phyloP scores from a whole-genome alignment of 2,113 vertebrate genomes.

The Stegastes partitus region DNA sequence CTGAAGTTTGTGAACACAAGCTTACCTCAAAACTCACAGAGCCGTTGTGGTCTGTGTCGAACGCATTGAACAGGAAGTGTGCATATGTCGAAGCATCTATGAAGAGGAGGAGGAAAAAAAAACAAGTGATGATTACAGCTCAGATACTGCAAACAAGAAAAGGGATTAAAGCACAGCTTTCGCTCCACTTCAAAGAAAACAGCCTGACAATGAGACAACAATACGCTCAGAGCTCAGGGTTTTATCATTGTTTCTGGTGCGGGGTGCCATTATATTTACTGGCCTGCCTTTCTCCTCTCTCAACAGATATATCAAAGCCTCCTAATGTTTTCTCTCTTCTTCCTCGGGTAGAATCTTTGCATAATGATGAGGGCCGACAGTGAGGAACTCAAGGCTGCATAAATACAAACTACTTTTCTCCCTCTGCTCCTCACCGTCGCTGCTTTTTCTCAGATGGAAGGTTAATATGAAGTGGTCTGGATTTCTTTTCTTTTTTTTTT shows the following conservation, averaged over 20 bases:
- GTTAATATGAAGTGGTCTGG: not conserved
- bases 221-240: slow-evolving; percentile 18
- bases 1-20: no score
- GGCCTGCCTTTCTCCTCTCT: slow-evolving; percentile 39
- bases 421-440: not conserved
- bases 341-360: slow-evolving; percentile 48
- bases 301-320: slow-evolving; percentile 65
- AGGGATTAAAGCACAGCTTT: not conserved
- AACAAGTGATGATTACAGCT: slow-evolving; percentile 4
- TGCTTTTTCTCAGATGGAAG: not conserved
- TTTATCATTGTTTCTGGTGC: slow-evolving; percentile 44
- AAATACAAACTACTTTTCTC: slow-evolving; percentile 7
- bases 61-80: slow-evolving; percentile 98
- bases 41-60: slow-evolving; percentile 98
- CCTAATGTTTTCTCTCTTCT: slow-evolving; percentile 38
- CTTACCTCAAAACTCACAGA: slow-evolving; percentile 98
- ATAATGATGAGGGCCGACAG: slow-evolving; percentile 48
- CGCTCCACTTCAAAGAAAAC: slow-evolving; percentile 48
- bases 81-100: slow-evolving; percentile 97
- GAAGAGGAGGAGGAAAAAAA: slow-evolving; percentile 60
- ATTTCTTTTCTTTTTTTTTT: slow-evolving; percentile 23
- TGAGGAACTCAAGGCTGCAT: slow-evolving; percentile 11
- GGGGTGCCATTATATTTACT: slow-evolving; percentile 34
- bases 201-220: slow-evolving; percentile 19
- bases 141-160: slow-evolving; percentile 15